phyloP scores from a whole-genome alignment of 2,888 invertebrate species.

The Ephialtes manifestator region DNA sequence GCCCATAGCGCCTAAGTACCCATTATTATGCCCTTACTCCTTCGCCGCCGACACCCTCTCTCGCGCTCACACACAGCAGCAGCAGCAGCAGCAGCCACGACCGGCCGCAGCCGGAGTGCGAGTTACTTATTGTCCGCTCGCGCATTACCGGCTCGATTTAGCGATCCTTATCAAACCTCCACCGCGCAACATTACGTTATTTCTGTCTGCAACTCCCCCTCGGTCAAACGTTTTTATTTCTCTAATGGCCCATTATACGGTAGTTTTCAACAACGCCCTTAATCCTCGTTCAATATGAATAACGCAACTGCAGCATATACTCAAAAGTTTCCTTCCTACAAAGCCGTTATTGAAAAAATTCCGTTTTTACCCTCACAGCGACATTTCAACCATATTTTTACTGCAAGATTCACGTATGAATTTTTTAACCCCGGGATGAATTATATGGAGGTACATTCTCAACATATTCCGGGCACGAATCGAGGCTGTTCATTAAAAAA shows the following conservation, averaged over 20 bases:
- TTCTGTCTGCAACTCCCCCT: constrained; percentile 48
- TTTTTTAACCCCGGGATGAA: background rate
- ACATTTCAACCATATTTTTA: background rate
- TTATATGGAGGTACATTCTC: background rate
- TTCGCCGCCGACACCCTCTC: constrained; percentile 60
- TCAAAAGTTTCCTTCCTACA: background rate
- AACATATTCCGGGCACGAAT: constrained; percentile 27
- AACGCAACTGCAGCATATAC: constrained; percentile 23
- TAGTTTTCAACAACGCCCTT: constrained; percentile 65
- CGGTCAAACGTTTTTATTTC: constrained; percentile 58
- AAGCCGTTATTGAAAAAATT: background rate
- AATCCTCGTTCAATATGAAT: constrained; percentile 36
- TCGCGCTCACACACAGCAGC: constrained; percentile 45
- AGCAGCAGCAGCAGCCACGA: no score
- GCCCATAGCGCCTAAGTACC: constrained; percentile 76
- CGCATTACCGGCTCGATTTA: constrained; percentile 69
- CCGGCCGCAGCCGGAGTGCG: constrained; percentile 58
- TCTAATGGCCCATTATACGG: constrained; percentile 65
- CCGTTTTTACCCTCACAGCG: background rate
- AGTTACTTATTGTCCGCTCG: constrained; percentile 69
- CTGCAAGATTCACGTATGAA: background rate
- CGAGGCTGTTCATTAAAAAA: constrained; percentile 33
- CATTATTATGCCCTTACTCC: constrained; percentile 81
- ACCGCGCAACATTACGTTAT: constrained; percentile 60
- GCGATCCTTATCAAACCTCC: constrained; percentile 67